Conservation (phyloP, 2,113 vertebrate genomes). For the Psophia crepitans region DNA sequence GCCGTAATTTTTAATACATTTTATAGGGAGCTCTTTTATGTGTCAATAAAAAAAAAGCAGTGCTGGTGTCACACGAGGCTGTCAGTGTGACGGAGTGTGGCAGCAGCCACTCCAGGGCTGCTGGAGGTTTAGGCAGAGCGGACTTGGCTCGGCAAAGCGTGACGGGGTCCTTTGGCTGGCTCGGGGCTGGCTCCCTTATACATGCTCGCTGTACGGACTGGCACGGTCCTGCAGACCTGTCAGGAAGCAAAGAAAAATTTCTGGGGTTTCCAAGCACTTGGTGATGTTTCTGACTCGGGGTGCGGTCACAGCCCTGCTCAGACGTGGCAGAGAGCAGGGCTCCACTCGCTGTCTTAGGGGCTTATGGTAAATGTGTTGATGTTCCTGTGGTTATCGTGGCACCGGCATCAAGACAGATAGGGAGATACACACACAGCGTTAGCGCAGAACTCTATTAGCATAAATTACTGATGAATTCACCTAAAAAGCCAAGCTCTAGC, state of each 20-base stretch:
- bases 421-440: background rate
- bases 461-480: conserved; percentile 37
- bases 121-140: background rate
- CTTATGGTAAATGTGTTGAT: background rate
- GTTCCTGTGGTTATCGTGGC: background rate
- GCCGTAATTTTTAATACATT: conserved; percentile 17
- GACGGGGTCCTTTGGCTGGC: background rate
- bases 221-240: background rate
- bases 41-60: conserved; percentile 39
- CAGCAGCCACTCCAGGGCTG: background rate
- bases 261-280: accelerated
- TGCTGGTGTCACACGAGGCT: background rate
- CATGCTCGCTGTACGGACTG: background rate
- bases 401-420: background rate
- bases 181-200: background rate
- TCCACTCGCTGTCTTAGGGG: accelerated
- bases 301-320: accelerated
- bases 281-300: accelerated
- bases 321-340: background rate
- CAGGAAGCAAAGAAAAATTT: background rate
- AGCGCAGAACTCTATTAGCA: background rate
- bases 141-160: background rate
- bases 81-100: background rate
- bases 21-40: conserved; percentile 49
- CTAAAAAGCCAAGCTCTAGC: background rate